Base-by-base conservation (phyloP, 2,797 vertebrate species). In the Tarsius wallacei region DNA sequence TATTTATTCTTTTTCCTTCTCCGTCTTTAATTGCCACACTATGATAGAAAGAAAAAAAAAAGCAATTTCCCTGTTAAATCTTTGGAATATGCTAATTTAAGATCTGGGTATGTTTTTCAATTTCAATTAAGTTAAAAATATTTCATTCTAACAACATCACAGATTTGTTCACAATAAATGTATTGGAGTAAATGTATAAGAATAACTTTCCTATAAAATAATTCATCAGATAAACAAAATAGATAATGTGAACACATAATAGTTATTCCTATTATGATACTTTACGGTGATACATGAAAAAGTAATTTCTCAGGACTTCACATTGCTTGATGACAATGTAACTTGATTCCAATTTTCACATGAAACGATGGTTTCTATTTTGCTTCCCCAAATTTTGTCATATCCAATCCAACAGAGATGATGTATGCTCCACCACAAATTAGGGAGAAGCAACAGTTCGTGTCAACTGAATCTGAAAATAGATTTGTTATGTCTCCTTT, bases 401-500 rank as follows among this genome's bases (percentile, higher is more conserved):
- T 3, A 91, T 90, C 47, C 57, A 84, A 31, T 96, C 73, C 51
- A 63, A 47, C 14, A 85, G 84, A 94, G 73, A 90, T 95, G 91
- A 83, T 92, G 81, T 78, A 42, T 91, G 31, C 19, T 91, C 66
- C 7, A 31, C 61, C 24, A 61, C 57, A 93, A 96, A 93, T 95
- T 90, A 95, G 63, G 19, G 15, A 73, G 53, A 91, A 51, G 77
- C 82, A 94, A 16, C 36, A 66, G 71, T 82, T 73, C 8, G 0
- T 93, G 89, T 91, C 21, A 74, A 26, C 80, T 80, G 93, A 89
- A 77, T 97, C 71, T 83, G 90, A 87, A 95, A 94, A 93, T 94
- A 78, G 76, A 95, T 96, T 84, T 93, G 42, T 87, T 83, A 93
- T 73, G 74, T 93, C 93, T 94, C 55, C 33, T 95, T 88, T 66